Percentiles rank a stretch among this genome's conserved stretches.
Conservation (phyloP, 2,797 vertebrate genomes). For the Podarcis lilfordi region DNA sequence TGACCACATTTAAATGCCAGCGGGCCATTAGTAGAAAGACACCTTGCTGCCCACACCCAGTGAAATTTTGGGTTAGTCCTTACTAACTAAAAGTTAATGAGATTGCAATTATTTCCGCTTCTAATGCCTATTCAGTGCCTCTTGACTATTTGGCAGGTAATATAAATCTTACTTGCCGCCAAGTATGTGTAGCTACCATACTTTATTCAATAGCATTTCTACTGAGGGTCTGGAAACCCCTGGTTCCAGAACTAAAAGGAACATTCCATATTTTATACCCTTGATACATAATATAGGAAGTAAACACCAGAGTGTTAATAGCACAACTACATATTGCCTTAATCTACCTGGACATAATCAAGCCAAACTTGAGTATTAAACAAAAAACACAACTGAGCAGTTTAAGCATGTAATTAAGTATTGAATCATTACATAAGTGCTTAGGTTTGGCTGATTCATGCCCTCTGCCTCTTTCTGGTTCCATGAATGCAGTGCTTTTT, state of each 20-base stretch:
- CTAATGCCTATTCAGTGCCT: slow-evolving; percentile 4
- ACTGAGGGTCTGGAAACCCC: background rate
- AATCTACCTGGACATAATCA: background rate
- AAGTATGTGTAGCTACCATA: background rate
- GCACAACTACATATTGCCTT: slow-evolving; percentile 42
- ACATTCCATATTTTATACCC: slow-evolving; percentile 28
- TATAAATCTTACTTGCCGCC: background rate
- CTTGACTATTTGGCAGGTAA: slow-evolving; percentile 18
- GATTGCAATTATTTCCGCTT: background rate
- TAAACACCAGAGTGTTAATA: background rate
- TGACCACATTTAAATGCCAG: background rate
- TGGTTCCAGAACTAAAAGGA: background rate
- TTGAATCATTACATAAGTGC: background rate
- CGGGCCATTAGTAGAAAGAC: background rate
- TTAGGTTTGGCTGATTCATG: slow-evolving; percentile 42
- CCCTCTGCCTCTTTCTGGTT: slow-evolving; percentile 25
- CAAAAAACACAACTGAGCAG: background rate
- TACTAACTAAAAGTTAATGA: background rate
- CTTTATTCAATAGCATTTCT: accelerated
- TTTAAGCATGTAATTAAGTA: background rate
- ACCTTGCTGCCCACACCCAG: background rate
- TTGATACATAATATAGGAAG: background rate
- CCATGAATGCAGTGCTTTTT: slow-evolving; percentile 2
- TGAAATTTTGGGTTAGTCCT: slow-evolving; percentile 11
- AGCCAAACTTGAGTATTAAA: background rate